These are phyloP conservation scores for Diadema setosum DNA, from an alignment of 35 echinoderm and acorn worm species.

Conservation along the genomic window DNA sequence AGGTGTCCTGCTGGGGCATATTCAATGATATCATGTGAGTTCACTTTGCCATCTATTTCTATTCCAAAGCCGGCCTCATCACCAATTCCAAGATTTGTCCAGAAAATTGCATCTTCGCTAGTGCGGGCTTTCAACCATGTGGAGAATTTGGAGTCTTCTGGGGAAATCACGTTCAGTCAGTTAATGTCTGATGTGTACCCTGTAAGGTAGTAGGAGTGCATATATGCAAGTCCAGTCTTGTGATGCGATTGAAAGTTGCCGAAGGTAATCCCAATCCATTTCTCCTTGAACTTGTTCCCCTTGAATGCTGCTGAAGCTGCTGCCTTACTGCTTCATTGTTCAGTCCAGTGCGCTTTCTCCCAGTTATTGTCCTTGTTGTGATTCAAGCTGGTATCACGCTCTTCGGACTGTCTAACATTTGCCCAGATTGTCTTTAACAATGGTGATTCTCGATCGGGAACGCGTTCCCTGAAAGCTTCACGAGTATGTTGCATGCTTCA, in stretches of 20 bases:
- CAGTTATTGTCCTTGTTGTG: not conserved
- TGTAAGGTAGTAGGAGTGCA: not conserved
- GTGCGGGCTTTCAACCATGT: no score
- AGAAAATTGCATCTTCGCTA: not conserved
- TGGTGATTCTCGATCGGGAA: conserved; percentile 37
- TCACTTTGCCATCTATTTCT: not conserved
- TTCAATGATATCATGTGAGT: no score
- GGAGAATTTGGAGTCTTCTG: not conserved
- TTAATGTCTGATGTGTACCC: not conserved
- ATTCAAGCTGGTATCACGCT: not conserved
- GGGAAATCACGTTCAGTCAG: not conserved
- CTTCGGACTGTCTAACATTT: conserved; percentile 32
- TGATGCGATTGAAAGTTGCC: conserved; percentile 22
- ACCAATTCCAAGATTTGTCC: not conserved
- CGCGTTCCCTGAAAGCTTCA: conserved; percentile 5
- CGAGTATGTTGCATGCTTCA: not conserved
- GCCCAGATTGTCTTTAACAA: conserved; percentile 26
- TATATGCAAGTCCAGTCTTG: not conserved
- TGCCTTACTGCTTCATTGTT: not conserved
- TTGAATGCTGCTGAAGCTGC: not conserved
- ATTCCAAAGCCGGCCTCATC: not conserved
- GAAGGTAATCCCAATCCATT: not conserved
- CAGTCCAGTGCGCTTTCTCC: conserved; percentile 3
- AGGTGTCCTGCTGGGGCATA: not conserved
- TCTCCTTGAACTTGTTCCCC: not conserved